Evolutionary conservation across 2,113 vertebrate genomes (phyloP), one percentile per base, ranked within the genome.

Genomic region (Trogon surrucura): DNA sequence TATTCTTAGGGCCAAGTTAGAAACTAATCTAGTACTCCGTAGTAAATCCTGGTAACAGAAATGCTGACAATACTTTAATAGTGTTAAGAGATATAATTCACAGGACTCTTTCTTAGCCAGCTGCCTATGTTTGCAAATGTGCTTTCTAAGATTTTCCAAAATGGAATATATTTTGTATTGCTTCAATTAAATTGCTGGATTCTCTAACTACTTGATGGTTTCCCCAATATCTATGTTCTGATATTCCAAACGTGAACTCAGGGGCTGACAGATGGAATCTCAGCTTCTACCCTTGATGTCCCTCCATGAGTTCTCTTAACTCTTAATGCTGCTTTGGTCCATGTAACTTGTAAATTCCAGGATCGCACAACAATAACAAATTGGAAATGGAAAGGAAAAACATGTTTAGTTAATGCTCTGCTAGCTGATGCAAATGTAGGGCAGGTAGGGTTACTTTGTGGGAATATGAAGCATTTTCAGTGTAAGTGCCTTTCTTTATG

Each of bases 391-490:
- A 94, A 92, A 81, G 34, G 23, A 48, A 91, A 81, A 74, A 10
- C n/a, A 23, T 34, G 34, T 80, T 65, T 73, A 74, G 41, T 57
- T 87, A 81, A 45, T 74, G 22, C 45, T 77, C 17, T 69, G 20
- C 44, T 73, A 65, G 34, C n/a, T 80, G 36, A 83, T 85, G 72
- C 25, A 92, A 65, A 89, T 51, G 38, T 51, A 73, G 45, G 80
- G 67, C 73, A 94, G 53, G 11, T 22, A 69, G 53, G 56, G 36
- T 54, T 89, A 93, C 56, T 97, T 64, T 95, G 96, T 80, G 96
- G 87, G 85, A 97, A 84, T 44, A 66, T 22, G 8, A 38, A 66
- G 41, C 60, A 86, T 64, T 78, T 92, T 66, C 47, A 80, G 38
- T 19, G 20, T 65, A 92, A 97, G 69, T 45, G 4, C 70, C 79